A percentile compares a stretch with the other conserved stretches of the same genome.
phyloP scores from a whole-genome alignment of 2,797 vertebrate species.

The Emys orbicularis region DNA sequence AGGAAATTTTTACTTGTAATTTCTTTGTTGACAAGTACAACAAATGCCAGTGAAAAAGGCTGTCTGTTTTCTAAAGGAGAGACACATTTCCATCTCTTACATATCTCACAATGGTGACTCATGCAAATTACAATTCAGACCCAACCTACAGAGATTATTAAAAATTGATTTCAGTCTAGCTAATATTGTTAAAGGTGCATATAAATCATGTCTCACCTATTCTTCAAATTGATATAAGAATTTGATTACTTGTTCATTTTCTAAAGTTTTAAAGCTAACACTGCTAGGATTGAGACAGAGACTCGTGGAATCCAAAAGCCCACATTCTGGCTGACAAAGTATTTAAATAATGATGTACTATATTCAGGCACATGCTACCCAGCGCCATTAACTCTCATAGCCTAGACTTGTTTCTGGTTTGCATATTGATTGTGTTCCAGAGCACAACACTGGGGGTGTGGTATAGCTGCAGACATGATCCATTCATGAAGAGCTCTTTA shows the following conservation, averaged over 20 bases:
- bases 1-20: neutral
- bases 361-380: neutral
- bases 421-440: neutral
- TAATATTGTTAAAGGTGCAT: neutral
- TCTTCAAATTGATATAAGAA: neutral
- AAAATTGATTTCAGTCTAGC: conserved; percentile 26
- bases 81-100: neutral
- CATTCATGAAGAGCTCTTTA: neutral
- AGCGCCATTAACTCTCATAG: neutral
- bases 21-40: neutral
- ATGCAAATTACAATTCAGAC: neutral
- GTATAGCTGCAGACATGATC: neutral
- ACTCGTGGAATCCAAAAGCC: neutral
- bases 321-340: neutral
- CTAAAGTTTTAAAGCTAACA: neutral
- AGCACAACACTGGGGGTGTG: neutral
- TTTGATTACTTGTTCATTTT: neutral
- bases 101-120: neutral
- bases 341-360: conserved; percentile 1
- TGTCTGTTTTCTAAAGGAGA: neutral
- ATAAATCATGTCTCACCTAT: neutral
- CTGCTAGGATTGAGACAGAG: neutral
- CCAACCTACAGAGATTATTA: neutral
- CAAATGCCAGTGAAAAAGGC: neutral
- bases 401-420: neutral